Percentiles rank a stretch among this genome's conserved stretches.
Conservation (phyloP, 2,888 invertebrate species). For the Stenurella melanura region DNA sequence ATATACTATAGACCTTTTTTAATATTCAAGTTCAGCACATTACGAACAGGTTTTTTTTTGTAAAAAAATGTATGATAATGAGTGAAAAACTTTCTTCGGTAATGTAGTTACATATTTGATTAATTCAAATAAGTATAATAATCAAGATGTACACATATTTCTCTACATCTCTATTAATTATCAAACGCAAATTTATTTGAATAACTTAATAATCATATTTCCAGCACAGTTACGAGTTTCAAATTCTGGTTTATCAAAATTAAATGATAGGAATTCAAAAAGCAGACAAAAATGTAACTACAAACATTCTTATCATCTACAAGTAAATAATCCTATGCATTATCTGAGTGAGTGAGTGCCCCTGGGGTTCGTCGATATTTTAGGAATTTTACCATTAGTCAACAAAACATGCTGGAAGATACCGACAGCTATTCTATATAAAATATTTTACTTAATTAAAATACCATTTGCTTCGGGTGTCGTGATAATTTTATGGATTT, state of each 20-base stretch:
- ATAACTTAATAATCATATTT: constrained; percentile 29
- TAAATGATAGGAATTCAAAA: constrained; percentile 52
- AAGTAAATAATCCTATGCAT: constrained; percentile 48
- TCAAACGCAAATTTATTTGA: not conserved
- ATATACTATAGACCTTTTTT: too few relatives aligned
- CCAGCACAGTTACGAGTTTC: constrained; percentile 6
- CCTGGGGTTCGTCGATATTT: constrained; percentile 59
- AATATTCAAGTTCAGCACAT: too few relatives aligned
- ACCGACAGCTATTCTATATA: constrained; percentile 59
- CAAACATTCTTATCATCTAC: constrained; percentile 56
- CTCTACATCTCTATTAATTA: too few relatives aligned
- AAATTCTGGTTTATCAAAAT: constrained; percentile 46
- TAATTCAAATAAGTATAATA: too few relatives aligned
- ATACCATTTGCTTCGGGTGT: constrained; percentile 39
- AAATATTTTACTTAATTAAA: constrained; percentile 60
- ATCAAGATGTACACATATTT: too few relatives aligned
- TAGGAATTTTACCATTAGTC: constrained; percentile 63
- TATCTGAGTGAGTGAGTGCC: constrained; percentile 47
- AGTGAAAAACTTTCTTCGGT: too few relatives aligned
- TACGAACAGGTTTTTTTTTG: too few relatives aligned
- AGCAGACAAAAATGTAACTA: constrained; percentile 56
- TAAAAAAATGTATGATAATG: too few relatives aligned
- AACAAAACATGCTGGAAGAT: constrained; percentile 60
- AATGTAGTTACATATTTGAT: too few relatives aligned
- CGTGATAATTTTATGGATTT: not conserved